A percentile compares a stretch with the other conserved stretches of the same genome.
These are phyloP conservation scores for Thinocorus orbignyianus DNA, from an alignment of 2,113 vertebrate genomes.

Conservation along the genomic window DNA sequence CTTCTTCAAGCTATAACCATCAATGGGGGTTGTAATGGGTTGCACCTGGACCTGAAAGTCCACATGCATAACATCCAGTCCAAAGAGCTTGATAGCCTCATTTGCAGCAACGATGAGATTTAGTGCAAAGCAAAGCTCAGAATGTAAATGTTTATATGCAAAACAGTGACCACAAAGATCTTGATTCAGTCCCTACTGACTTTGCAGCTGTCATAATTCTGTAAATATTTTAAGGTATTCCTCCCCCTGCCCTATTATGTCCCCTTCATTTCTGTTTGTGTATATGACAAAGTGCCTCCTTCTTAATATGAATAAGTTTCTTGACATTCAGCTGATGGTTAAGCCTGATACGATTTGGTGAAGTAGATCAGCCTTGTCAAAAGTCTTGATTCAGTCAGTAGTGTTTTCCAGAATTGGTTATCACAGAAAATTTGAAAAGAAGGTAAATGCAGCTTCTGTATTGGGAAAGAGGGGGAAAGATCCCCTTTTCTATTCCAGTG, in stretches of 20 bases:
- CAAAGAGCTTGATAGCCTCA: not conserved
- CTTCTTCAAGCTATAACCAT: no score
- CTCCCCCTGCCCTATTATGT: accelerated
- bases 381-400: not conserved
- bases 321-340: not conserved
- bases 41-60: not conserved
- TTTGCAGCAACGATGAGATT: not conserved
- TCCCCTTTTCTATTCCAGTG: not conserved
- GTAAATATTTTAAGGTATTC: not conserved
- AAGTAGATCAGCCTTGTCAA: not conserved
- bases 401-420: not conserved
- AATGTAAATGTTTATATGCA: not conserved
- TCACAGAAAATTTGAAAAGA: not conserved
- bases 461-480: not conserved
- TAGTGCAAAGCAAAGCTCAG: not conserved
- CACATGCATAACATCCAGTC: accelerated
- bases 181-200: not conserved
- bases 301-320: not conserved
- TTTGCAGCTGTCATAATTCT: not conserved
- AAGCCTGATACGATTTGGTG: not conserved
- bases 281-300: not conserved
- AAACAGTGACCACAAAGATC: not conserved
- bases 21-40: no score
- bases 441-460: not conserved
- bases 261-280: not conserved